A percentile compares a stretch with the other conserved stretches of the same genome.
These are phyloP conservation scores for Schizopygopsis pylzovi DNA, from an alignment of 2,797 vertebrate species.

Conservation along the genomic window DNA sequence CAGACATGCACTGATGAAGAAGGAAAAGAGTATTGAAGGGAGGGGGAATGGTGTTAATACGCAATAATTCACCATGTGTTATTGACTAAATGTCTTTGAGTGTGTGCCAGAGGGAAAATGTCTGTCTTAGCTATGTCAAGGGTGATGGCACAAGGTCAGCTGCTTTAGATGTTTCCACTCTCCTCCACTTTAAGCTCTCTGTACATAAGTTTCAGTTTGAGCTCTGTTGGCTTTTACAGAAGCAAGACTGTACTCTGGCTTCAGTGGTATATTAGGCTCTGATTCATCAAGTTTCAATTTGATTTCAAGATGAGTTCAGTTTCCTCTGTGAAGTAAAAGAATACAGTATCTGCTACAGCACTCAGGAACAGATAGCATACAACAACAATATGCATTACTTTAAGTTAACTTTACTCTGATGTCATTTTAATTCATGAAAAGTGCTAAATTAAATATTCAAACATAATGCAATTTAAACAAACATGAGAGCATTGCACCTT, in stretches of 20 bases:
- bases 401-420: neutral
- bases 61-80: neutral
- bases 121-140: neutral
- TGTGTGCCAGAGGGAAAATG: neutral
- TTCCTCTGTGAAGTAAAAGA: conserved; percentile 43
- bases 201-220: conserved; percentile 11
- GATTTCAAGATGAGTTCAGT: conserved; percentile 40
- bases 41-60: neutral
- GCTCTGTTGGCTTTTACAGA: conserved; percentile 30
- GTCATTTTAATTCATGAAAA: neutral
- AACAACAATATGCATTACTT: neutral
- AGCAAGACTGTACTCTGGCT: conserved; percentile 44
- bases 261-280: conserved; percentile 46
- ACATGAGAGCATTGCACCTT: neutral
- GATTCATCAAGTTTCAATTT: conserved; percentile 54
- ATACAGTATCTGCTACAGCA: neutral
- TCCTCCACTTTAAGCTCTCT: conserved; percentile 47
- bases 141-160: conserved; percentile 20
- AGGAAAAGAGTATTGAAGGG: neutral
- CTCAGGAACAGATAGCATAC: neutral
- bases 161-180: conserved; percentile 11
- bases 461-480: neutral
- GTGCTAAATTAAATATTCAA: neutral
- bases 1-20: conserved; percentile 13
- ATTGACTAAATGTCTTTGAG: neutral